These are phyloP conservation scores for Antrozous pallidus DNA, from an alignment of 2,797 vertebrate genomes.

Conservation along the genomic window DNA sequence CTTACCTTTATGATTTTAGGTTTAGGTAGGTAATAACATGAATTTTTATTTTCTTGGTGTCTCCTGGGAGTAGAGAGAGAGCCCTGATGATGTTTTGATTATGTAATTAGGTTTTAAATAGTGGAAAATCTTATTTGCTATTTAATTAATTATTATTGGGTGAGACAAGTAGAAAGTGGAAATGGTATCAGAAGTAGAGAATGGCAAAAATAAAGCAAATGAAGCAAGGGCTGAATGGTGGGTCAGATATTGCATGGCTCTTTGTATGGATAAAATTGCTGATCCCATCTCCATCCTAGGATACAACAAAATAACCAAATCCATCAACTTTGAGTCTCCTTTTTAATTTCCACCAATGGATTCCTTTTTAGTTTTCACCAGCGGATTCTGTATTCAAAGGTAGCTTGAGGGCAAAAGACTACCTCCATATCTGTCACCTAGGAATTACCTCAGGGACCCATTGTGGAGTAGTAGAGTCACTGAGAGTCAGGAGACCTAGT, in stretches of 20 bases:
- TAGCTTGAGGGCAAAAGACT: background rate
- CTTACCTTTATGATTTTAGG: constrained; percentile 22
- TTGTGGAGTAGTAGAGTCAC: background rate
- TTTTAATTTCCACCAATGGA: background rate
- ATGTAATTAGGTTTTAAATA: constrained; percentile 22
- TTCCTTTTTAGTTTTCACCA: background rate
- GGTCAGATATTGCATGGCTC: background rate
- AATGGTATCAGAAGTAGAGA: constrained; percentile 20
- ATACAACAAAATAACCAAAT: background rate
- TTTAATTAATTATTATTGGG: background rate
- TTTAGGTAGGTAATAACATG: constrained; percentile 15
- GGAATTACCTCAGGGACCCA: background rate
- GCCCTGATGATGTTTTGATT: constrained; percentile 25
- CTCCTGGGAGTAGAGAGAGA: background rate
- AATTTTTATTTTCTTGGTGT: constrained; percentile 30
- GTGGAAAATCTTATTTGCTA: background rate
- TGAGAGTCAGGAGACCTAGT: background rate
- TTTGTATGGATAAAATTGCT: constrained; percentile 1
- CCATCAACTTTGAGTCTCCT: background rate
- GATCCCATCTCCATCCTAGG: background rate
- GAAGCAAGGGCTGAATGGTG: background rate
- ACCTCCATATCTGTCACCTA: background rate
- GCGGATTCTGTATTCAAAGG: constrained; percentile 4
- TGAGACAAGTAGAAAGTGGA: background rate
- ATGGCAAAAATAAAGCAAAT: background rate